Conservation (phyloP, 1,140 invertebrate species). For the Argopecten irradians region DNA sequence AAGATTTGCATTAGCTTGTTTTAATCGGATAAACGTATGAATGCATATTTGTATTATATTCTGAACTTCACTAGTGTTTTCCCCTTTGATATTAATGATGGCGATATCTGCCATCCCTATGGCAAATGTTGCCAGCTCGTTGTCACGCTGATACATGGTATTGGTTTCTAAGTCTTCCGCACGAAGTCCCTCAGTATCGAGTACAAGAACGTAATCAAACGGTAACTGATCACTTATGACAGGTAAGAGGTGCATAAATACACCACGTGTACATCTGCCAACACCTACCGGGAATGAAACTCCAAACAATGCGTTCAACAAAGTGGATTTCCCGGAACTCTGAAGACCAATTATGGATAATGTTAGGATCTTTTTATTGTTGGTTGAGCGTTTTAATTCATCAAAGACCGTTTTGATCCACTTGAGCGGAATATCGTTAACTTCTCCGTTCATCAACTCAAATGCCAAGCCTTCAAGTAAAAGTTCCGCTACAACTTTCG, state of each 20-base stretch:
- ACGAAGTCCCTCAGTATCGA: slow-evolving; percentile 35
- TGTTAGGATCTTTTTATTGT: not conserved
- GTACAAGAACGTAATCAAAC: slow-evolving; percentile 26
- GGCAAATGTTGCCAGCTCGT: slow-evolving; percentile 43
- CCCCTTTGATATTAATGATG: slow-evolving; percentile 43
- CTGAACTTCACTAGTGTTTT: slow-evolving; percentile 30
- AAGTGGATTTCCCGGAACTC: slow-evolving; percentile 44
- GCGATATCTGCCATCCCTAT: slow-evolving; percentile 39
- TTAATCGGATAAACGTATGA: slow-evolving; percentile 43
- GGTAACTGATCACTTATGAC: not conserved
- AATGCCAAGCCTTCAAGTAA: not conserved
- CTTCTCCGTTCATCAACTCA: slow-evolving; percentile 44
- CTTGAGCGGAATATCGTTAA: slow-evolving; percentile 24
- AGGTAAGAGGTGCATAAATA: slow-evolving; percentile 36
- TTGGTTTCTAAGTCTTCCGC: not conserved
- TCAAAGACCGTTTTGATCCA: slow-evolving; percentile 30
- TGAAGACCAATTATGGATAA: slow-evolving; percentile 39
- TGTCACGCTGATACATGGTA: slow-evolving; percentile 25
- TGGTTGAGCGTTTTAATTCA: not conserved
- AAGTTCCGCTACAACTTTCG: slow-evolving; percentile 20
- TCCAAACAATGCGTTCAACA: slow-evolving; percentile 41
- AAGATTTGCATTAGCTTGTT: not conserved
- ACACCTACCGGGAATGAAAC: slow-evolving; percentile 40
- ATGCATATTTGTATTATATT: slow-evolving; percentile 45
- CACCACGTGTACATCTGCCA: slow-evolving; percentile 36